Evolutionary conservation across 2,113 vertebrate genomes (phyloP), one percentile per base, ranked within the genome.

Genomic region (Willisornis vidua): DNA sequence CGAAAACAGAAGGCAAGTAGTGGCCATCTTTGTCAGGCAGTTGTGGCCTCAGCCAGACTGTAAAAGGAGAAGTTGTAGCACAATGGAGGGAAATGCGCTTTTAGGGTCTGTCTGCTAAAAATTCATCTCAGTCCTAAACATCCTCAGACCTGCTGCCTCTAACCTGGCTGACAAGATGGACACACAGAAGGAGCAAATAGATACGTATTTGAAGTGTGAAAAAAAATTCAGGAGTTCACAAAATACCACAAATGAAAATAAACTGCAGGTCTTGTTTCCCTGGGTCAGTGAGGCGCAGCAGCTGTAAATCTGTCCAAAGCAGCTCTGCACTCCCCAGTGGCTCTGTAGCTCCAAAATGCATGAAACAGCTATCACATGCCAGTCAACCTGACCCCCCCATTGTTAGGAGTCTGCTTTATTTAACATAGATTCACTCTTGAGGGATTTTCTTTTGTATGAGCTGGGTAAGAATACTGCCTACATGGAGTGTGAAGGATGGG

Each of bases 1-100:
- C 10, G 2, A 68, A 85, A 95, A 54, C 92, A 95, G 91, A 94
- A 95, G 93, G 81, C 93, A 87, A 87, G 87, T 26, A 85, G 77
- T 87, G 70, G 88, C 84, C 91, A 94, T 85, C 80, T 91, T 96
- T 85, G 45, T 83, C 83, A 77, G 35, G 68, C 86, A 81, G 75
- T 62, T 74, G 59, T 43, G 65, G 68, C 91, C 86, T 94, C 85
- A 89, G 25, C 74, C 66, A 78, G 62, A 70, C 66, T 87, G 67
- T 85, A 89, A 95, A 94, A 94, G 61, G 49, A 92, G 54, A 79
- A 49, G 58, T 28, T 67, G 49, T 37, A 92, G 62, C 87, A 95
- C 93, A 95, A 73, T 49, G 37, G 18, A 81, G 75, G 82, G 74
- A 94, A 93, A 89, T 23, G 12, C 1, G 5, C 54, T 72, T 68